Evolutionary conservation across 1,140 invertebrate genomes (phyloP).

Genomic region (Drosophila ananassae): DNA sequence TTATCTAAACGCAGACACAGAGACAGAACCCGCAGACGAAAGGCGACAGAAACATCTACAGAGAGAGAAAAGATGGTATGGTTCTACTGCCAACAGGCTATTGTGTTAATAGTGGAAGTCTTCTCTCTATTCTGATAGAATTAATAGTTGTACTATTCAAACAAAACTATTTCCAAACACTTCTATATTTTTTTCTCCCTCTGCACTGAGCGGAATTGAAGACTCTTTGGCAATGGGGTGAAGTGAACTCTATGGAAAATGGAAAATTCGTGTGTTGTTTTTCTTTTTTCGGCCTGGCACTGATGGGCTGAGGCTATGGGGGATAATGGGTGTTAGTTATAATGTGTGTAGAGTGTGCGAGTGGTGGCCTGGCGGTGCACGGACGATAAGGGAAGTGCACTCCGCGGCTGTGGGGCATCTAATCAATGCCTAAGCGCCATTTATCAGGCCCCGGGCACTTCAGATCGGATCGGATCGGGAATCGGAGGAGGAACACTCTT

Average conservation of each 20-base stretch:
- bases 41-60: slow-evolving; percentile 35
- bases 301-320: background rate
- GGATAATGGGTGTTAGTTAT: slow-evolving; percentile 54
- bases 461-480: slow-evolving; percentile 25
- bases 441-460: slow-evolving; percentile 53
- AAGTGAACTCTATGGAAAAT: slow-evolving; percentile 51
- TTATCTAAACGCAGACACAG: slow-evolving; percentile 81
- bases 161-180: too few species aligned
- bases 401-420: slow-evolving; percentile 45
- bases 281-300: slow-evolving; percentile 31
- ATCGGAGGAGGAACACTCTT: slow-evolving; percentile 8
- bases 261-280: slow-evolving; percentile 57
- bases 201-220: slow-evolving; percentile 42
- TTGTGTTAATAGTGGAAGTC: too few species aligned
- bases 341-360: slow-evolving; percentile 29
- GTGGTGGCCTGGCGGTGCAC: slow-evolving; percentile 36
- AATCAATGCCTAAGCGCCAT: slow-evolving; percentile 62
- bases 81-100: background rate
- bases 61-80: slow-evolving; percentile 1
- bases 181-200: slow-evolving; percentile 9
- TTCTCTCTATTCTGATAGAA: too few species aligned
- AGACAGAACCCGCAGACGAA: slow-evolving; percentile 21
- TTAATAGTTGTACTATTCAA: too few species aligned
- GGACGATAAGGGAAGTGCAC: slow-evolving; percentile 56
- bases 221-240: slow-evolving; percentile 50